A percentile compares a stretch with the other conserved stretches of the same genome.
Evolutionary conservation across 2,113 vertebrate genomes (phyloP).

Genomic region (Carassius auratus): DNA sequence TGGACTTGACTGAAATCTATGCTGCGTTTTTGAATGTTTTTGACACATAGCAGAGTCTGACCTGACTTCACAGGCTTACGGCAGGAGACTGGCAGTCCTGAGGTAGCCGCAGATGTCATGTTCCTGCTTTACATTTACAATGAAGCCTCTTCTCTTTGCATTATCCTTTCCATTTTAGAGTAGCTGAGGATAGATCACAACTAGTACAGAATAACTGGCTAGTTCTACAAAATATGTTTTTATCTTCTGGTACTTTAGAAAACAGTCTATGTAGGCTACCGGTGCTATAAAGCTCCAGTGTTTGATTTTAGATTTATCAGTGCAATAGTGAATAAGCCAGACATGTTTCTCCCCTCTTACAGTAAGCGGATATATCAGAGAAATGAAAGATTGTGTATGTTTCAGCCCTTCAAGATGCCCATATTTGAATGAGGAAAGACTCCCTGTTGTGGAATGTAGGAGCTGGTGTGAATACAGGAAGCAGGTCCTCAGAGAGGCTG

Average conservation of each 20-base stretch:
- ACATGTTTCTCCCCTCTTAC: not conserved
- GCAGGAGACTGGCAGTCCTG: slow-evolving; percentile 9
- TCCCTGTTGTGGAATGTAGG: slow-evolving; percentile 29
- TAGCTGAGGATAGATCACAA: not conserved
- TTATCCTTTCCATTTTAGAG: not conserved
- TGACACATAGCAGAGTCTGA: slow-evolving; percentile 39
- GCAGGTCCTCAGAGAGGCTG: slow-evolving; percentile 43
- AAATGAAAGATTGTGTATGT: not conserved
- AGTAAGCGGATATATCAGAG: not conserved
- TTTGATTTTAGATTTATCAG: not conserved
- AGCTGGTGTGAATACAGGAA: slow-evolving; percentile 8
- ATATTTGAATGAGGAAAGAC: slow-evolving; percentile 11
- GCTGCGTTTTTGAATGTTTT: slow-evolving; percentile 17
- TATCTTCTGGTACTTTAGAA: no score
- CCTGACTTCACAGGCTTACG: not conserved
- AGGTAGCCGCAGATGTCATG: slow-evolving; percentile 9
- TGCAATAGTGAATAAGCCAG: not conserved
- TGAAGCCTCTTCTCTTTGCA: not conserved
- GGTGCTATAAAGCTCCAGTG: not conserved
- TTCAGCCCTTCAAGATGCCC: no score
- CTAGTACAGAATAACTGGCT: not conserved
- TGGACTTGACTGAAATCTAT: slow-evolving; percentile 16
- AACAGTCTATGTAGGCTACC: no score
- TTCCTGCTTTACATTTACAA: slow-evolving; percentile 19
- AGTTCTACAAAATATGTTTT: no score